These are phyloP conservation scores for Mongoloraphidia duomilia DNA, from an alignment of 2,888 invertebrate genomes.

Conservation along the genomic window DNA sequence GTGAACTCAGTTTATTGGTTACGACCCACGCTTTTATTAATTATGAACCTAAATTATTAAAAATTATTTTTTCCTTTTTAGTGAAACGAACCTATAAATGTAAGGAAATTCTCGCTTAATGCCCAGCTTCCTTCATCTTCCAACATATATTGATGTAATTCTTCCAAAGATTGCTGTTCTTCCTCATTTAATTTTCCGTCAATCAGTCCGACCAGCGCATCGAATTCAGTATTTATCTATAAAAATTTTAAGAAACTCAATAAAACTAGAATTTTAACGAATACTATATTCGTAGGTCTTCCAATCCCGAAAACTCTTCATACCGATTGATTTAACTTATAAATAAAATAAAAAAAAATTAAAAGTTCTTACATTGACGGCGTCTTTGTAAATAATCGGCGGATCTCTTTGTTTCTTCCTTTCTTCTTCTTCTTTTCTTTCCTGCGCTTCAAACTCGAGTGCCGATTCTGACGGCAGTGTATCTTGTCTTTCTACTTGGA, in stretches of 20 bases:
- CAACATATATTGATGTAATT: constrained; percentile 75
- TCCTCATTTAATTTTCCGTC: constrained; percentile 58
- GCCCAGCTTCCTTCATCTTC: constrained; percentile 89
- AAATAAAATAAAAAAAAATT: too few relatives aligned
- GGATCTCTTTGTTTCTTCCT: constrained; percentile 59
- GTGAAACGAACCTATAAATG: constrained; percentile 57
- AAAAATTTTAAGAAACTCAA: constrained; percentile 7
- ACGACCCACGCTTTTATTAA: too few relatives aligned
- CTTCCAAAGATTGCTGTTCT: constrained; percentile 62
- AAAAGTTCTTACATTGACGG: constrained; percentile 45
- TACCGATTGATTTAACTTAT: too few relatives aligned
- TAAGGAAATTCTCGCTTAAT: constrained; percentile 73
- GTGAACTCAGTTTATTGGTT: too few relatives aligned
- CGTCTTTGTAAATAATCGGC: constrained; percentile 61
- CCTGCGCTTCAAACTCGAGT: constrained; percentile 44
- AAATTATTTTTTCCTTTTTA: too few relatives aligned
- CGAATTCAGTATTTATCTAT: constrained; percentile 58
- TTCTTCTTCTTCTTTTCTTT: constrained; percentile 51
- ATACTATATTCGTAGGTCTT: too few relatives aligned
- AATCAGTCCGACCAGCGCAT: constrained; percentile 50
- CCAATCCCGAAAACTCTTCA: too few relatives aligned
- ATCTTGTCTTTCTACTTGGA: constrained; percentile 17
- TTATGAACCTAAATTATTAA: too few relatives aligned
- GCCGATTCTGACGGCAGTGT: constrained; percentile 37
- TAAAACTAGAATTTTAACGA: too few relatives aligned